These are phyloP conservation scores for Phalangium opilio DNA, from an alignment of 2,888 invertebrate genomes.

Conservation along the genomic window DNA sequence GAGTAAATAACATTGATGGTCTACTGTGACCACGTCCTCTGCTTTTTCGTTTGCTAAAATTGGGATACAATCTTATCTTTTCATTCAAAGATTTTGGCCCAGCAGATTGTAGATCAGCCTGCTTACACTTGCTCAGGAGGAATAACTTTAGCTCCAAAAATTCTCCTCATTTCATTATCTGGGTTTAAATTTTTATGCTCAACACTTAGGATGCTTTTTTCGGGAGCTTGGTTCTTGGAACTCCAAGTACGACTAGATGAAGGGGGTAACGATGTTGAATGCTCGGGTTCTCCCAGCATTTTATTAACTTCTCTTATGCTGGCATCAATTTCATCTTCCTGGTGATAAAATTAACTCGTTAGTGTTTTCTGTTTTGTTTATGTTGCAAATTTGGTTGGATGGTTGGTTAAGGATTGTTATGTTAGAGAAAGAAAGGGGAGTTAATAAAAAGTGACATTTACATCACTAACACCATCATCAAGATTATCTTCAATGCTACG, in stretches of 20 bases:
- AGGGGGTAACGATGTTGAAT: neutral
- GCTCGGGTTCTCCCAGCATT: conserved; percentile 40
- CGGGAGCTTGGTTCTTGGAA: conserved; percentile 7
- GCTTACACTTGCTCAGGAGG: conserved; percentile 44
- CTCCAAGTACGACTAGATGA: conserved; percentile 1
- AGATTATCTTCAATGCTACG: conserved; percentile 45
- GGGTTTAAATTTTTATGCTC: conserved; percentile 58
- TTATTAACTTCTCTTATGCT: conserved; percentile 50
- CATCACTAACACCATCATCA: conserved; percentile 31
- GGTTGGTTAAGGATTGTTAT: no score
- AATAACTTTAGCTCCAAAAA: conserved; percentile 62
- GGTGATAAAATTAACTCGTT: conserved; percentile 11
- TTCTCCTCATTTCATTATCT: conserved; percentile 60
- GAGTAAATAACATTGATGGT: conserved; percentile 44
- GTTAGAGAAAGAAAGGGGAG: no score
- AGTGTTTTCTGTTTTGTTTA: no score
- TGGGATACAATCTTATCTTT: conserved; percentile 1
- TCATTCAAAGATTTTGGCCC: conserved; percentile 1
- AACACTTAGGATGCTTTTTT: conserved; percentile 42
- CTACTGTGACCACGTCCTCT: conserved; percentile 43
- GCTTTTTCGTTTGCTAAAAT: conserved; percentile 22
- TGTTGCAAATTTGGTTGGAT: no score
- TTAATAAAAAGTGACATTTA: neutral
- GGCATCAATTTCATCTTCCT: conserved; percentile 50
- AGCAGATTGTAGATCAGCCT: neutral